A percentile compares a stretch with the other conserved stretches of the same genome.
Evolutionary conservation across 2,888 invertebrate species (phyloP).

Genomic region (Cancer borealis): DNA sequence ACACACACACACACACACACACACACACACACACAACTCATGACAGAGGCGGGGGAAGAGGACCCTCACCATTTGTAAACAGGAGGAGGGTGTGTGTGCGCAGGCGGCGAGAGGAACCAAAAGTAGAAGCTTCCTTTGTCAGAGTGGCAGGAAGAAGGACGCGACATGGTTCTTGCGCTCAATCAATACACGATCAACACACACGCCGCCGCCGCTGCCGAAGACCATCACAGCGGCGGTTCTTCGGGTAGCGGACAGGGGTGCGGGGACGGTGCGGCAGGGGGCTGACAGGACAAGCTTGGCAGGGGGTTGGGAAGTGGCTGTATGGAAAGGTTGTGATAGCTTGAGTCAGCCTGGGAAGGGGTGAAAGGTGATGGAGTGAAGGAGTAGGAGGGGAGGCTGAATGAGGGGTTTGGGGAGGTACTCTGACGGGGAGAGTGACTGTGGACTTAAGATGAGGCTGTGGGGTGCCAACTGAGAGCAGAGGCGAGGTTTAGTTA

Average conservation of each 20-base stretch:
- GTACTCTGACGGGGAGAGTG: too few species aligned
- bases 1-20: constrained; percentile 45
- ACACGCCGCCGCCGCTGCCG: not conserved
- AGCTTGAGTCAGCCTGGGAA: not conserved
- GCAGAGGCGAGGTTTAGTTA: too few species aligned
- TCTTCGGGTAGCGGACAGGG: not conserved
- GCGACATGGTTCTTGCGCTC: not conserved
- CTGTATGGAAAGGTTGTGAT: not conserved
- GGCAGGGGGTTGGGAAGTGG: not conserved
- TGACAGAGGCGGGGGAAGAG: not conserved
- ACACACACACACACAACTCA: constrained; percentile 46
- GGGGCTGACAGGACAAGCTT: not conserved
- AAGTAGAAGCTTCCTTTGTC: not conserved
- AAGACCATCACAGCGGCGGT: not conserved
- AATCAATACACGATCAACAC: not conserved
- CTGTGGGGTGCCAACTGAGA: too few species aligned
- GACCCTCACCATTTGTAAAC: constrained; percentile 22
- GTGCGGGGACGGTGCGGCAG: not conserved
- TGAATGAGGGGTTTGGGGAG: not conserved
- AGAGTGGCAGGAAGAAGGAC: not conserved
- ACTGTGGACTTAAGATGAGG: too few species aligned
- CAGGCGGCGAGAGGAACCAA: not conserved
- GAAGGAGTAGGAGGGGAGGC: not conserved
- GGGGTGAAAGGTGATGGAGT: not conserved
- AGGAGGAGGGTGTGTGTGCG: not conserved